Conservation (phyloP, 2,888 invertebrate genomes). For the Ditylenchus weischeri region DNA sequence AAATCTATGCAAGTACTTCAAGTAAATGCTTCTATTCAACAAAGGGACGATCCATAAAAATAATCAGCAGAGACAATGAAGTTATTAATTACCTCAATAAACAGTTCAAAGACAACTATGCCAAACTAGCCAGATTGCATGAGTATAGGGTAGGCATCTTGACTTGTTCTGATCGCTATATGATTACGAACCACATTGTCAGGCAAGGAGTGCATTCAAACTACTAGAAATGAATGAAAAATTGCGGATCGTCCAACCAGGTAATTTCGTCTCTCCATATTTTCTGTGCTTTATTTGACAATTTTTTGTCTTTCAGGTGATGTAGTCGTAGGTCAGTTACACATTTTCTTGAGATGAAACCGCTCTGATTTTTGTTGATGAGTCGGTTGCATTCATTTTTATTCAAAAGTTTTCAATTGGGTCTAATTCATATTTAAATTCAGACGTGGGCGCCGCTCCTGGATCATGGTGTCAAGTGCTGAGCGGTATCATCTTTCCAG, state of each 20-base stretch:
- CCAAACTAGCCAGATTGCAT: slow-evolving; percentile 45
- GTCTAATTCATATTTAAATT: slow-evolving; percentile 24
- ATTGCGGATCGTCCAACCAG: slow-evolving; percentile 40
- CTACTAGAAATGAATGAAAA: slow-evolving; percentile 54
- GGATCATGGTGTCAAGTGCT: slow-evolving; percentile 58
- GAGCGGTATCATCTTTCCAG: slow-evolving; percentile 24
- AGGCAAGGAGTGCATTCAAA: slow-evolving; percentile 57
- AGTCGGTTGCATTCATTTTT: not conserved
- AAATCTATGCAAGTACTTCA: no score
- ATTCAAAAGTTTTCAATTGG: not conserved
- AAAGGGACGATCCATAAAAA: not conserved
- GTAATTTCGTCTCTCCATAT: slow-evolving; percentile 20
- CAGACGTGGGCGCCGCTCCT: slow-evolving; percentile 44
- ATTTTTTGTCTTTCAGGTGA: slow-evolving; percentile 1
- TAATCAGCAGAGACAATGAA: slow-evolving; percentile 10
- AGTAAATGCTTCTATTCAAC: no score
- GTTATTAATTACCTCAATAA: slow-evolving; percentile 40
- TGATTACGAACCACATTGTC: not conserved
- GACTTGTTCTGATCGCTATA: not conserved
- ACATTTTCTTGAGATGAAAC: not conserved
- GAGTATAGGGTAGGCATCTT: slow-evolving; percentile 31
- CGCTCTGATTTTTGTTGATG: not conserved
- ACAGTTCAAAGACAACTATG: slow-evolving; percentile 49
- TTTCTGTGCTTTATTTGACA: not conserved
- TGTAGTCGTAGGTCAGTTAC: not conserved